Base-by-base conservation (phyloP, 2,797 vertebrate genomes). In the Sternarchorhynchus goeldii region DNA sequence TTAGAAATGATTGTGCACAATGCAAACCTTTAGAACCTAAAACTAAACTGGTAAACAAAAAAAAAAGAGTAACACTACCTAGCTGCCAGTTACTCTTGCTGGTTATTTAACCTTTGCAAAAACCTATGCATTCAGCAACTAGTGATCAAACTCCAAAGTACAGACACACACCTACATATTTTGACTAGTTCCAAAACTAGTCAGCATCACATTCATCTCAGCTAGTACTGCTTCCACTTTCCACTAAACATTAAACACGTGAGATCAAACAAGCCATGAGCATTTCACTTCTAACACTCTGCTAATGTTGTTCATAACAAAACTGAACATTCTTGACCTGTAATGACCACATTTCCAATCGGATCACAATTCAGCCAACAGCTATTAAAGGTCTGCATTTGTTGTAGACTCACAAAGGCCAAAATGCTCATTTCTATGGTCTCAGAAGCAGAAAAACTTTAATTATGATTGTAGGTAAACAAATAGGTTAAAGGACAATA, bases 391-490 rank as follows among this genome's bases (percentile, higher is more conserved):
- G 6, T 50, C 6, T 67, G 1, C 16, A 67, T 4, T 17, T 50
- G 5, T 41, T 66, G 25, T 67, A 17, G 3, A 67, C 0, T 5
- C 21, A 25, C 0, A 2, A 21, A 17, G 10, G 14, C 10, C 45
- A 50, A 14, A 14, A 21, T 45, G 64, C 25, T 66, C 7, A 25
- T 17, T 45, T 25, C 12, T 50, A 50, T 50, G 45, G 0, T 50
- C 45, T 50, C 14, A 2, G 16, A 67, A 16, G 64, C 21, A 79
- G 69, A 84, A 68, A 60, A 14, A 14, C 14, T 10, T 50, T 45
- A 25, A 82, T 69, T 83, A 31, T 50, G 21, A 74, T 63, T 63
- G 45, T 36, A 25, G 25, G 25, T 18, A 32, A 7, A 69, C 45
- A 72, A n/a, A 10, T 25, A 74, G 53, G 29, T 56, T 36, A 7